Evolutionary conservation across 1,140 invertebrate genomes (phyloP).

Genomic region (Ectropis grisescens): DNA sequence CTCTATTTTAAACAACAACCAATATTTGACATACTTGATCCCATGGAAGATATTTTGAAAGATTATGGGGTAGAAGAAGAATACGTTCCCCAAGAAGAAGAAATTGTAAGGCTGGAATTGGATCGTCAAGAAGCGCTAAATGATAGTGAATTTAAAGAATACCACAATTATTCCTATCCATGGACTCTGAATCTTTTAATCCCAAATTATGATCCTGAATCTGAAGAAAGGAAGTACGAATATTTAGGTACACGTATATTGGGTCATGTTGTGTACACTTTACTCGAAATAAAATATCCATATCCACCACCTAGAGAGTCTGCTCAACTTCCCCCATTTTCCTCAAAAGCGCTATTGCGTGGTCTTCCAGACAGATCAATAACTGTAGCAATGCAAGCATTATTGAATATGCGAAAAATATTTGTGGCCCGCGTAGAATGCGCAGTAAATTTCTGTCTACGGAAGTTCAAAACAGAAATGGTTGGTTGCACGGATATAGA

Average conservation of each 20-base stretch:
- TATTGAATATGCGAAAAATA: conserved; percentile 62
- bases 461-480: conserved; percentile 68
- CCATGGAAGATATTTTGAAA: conserved; percentile 44
- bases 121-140: conserved; percentile 48
- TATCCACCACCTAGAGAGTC: conserved; percentile 34
- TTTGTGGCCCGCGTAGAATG: conserved; percentile 67
- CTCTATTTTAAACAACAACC: conserved; percentile 67
- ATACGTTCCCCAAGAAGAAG: conserved; percentile 24
- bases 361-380: conserved; percentile 58
- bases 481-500: conserved; percentile 63
- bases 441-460: conserved; percentile 71
- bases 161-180: conserved; percentile 48
- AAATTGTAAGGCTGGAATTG: conserved; percentile 42
- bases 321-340: conserved; percentile 48
- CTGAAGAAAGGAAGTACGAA: conserved; percentile 53
- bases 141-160: conserved; percentile 52
- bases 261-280: conserved; percentile 70
- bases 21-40: conserved; percentile 59
- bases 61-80: conserved; percentile 29
- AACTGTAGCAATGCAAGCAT: conserved; percentile 48
- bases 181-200: conserved; percentile 51
- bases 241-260: conserved; percentile 60
- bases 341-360: conserved; percentile 61
- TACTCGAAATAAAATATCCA: conserved; percentile 71
- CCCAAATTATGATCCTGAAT: conserved; percentile 47